phyloP scores from a whole-genome alignment of 2,797 vertebrate species.

The Vespertilio murinus region DNA sequence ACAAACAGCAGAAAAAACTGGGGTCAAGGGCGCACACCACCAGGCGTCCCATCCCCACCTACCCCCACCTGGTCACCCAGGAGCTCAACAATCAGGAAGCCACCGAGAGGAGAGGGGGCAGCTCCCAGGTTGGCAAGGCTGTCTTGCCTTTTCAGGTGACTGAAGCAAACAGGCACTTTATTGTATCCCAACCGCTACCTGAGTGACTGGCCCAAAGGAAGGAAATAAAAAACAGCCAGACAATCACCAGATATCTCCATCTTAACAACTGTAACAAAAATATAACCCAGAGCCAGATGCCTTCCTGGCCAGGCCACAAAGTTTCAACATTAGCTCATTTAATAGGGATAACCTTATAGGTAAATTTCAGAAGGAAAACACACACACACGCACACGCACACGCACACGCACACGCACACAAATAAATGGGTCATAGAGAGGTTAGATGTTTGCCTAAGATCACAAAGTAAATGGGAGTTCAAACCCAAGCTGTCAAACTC shows the following conservation, averaged over 20 bases:
- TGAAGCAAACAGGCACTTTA: neutral
- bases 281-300: neutral
- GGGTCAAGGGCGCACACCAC: constrained; percentile 75
- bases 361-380: neutral
- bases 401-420: neutral
- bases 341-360: neutral
- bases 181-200: neutral
- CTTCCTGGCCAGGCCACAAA: neutral
- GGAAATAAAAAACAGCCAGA: neutral
- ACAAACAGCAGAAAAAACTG: constrained; percentile 86
- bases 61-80: neutral
- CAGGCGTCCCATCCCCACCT: neutral
- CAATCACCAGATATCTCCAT: neutral
- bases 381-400: neutral
- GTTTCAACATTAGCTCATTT: neutral
- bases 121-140: neutral
- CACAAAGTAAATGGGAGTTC: neutral
- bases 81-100: neutral
- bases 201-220: neutral
- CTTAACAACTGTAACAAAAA: neutral
- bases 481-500: neutral
- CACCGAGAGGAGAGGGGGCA: neutral
- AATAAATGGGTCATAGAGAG: neutral
- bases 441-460: neutral
- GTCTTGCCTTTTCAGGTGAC: neutral